Evolutionary conservation across 2,888 invertebrate species (phyloP).

Genomic region (Meganola albula): DNA sequence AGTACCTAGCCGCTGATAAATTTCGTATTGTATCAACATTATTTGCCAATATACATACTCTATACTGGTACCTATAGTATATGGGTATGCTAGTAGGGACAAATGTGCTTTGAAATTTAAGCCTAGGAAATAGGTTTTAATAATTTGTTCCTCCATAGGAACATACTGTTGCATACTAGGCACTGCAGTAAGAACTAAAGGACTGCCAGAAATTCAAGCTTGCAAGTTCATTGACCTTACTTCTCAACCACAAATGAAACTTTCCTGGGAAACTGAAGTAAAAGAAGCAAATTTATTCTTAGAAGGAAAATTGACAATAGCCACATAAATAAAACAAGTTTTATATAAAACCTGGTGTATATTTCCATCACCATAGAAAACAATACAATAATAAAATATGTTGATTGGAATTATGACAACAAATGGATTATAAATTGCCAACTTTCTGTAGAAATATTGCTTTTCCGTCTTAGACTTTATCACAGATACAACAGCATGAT

Average conservation of each 20-base stretch:
- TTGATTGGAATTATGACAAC: conserved; percentile 34
- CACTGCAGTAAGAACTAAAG: conserved; percentile 54
- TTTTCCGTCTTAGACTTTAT: conserved; percentile 17
- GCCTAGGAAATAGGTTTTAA: too few species aligned
- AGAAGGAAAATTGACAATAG: conserved; percentile 47
- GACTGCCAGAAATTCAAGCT: conserved; percentile 61
- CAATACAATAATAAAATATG: conserved; percentile 27
- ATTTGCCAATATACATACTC: too few species aligned
- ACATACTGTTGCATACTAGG: conserved; percentile 68
- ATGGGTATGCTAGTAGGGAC: too few species aligned
- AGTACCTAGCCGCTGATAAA: too few species aligned
- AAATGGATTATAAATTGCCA: conserved; percentile 18
- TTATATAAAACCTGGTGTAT: conserved; percentile 34
- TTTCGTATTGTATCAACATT: too few species aligned
- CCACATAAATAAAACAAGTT: conserved; percentile 31
- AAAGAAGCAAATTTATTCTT: conserved; percentile 52
- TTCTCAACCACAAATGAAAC: conserved; percentile 50
- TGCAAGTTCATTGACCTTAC: conserved; percentile 59
- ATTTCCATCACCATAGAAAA: conserved; percentile 44
- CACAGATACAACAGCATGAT: conserved; percentile 22
- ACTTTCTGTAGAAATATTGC: conserved; percentile 7
- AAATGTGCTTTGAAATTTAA: too few species aligned
- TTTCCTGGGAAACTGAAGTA: conserved; percentile 61
- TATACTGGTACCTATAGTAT: too few species aligned
- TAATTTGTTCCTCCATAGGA: conserved; percentile 35